phyloP scores from a whole-genome alignment of 53 echinoderm and acorn worm species.

The Hippasteria phrygiana region DNA sequence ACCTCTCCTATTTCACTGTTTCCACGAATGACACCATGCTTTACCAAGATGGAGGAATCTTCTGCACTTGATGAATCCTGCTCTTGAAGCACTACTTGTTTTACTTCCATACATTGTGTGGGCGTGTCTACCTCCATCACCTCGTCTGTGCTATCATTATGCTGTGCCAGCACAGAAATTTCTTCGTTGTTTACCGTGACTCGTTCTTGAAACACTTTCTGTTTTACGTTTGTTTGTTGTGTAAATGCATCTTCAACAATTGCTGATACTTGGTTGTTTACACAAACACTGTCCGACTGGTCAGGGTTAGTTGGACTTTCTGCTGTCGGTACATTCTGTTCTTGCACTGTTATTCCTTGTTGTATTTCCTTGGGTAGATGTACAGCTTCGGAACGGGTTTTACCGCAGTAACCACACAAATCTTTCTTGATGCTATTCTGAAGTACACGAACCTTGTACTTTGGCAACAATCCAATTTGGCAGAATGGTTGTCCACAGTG shows the following conservation, averaged over 20 bases:
- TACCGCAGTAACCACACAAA: background rate
- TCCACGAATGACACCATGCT: no score
- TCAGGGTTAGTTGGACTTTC: background rate
- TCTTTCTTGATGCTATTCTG: background rate
- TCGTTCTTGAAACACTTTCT: no score
- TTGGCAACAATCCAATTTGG: slow-evolving; percentile 13
- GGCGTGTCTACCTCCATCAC: background rate
- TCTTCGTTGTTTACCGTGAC: background rate
- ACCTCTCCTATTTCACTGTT: no score
- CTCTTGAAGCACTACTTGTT: background rate
- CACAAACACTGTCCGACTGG: background rate
- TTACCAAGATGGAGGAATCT: background rate
- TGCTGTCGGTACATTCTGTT: background rate
- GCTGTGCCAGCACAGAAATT: background rate
- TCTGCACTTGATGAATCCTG: background rate
- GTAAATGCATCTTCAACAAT: background rate
- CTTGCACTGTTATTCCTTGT: background rate
- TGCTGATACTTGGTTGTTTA: background rate
- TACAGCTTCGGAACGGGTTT: background rate
- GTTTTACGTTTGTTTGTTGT: background rate
- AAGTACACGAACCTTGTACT: background rate
- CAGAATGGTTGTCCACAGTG: slow-evolving; percentile 6
- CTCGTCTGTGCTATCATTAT: background rate
- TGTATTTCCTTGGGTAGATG: background rate
- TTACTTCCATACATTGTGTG: background rate